Base-by-base conservation (phyloP, 2,797 vertebrate genomes). In the Propithecus deckenii region DNA sequence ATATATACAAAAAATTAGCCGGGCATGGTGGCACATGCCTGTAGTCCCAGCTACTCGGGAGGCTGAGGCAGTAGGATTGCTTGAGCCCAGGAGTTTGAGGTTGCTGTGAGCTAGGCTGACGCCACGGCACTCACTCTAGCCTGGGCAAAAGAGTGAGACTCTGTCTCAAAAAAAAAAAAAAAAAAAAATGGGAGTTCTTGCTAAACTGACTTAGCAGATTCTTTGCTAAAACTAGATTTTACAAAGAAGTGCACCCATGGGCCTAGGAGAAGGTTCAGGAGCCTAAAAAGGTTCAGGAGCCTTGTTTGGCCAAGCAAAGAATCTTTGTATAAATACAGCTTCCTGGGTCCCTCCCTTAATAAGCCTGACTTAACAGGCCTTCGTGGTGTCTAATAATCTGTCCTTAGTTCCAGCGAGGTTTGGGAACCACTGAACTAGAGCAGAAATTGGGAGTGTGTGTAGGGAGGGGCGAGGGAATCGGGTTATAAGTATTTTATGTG, bases 201-300 rank as follows among this genome's bases (percentile, higher is more conserved):
- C 91, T 85, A 28, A 63, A 93, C 38, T 93, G 74, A 86, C 83
- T 86, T 59, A 81, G 48, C n/a, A 38, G 78, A 61, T 43, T 87
- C 65, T 86, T 81, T 87, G 35, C 50, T 61, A 81, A 76, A 55
- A 75, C 35, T 72, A 72, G 41, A 12, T 91, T 71, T 87, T 91
- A 38, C 10, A 67, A 80, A 25, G 65, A 80, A 74, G 28, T 15
- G 13, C 59, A 71, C 83, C 38, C 46, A 87, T 28, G 69, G 41
- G 61, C 15, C 32, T 88, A 32, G 7, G 12, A 78, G 35, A 85
- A 74, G 20, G 18, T 55, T 48, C 52, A 38, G 18, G 43, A 71
- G 30, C 69, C 84, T 87, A 15, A 38, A 38, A 85, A 74, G 20
- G 18, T 55, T 48, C 52, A 38, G 18, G 43, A 71, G 30, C 69